Base-by-base conservation (phyloP, 2,797 vertebrate genomes). In the Takifugu rubripes region DNA sequence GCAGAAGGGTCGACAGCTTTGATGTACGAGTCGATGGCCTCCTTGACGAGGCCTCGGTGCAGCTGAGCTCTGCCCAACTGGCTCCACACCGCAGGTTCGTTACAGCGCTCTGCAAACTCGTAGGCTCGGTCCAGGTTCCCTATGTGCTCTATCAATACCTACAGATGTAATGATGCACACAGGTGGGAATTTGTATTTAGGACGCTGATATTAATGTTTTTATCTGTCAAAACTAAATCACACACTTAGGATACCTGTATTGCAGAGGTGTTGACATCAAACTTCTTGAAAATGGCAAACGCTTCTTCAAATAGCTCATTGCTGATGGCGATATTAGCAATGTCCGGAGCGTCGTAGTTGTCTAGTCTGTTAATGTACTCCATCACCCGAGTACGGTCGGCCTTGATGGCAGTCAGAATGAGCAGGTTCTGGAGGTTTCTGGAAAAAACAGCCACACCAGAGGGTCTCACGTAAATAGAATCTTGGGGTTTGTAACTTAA, bases 71-170 rank as follows among this genome's bases (percentile, higher is more conserved):
- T 81, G 57, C 90, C 94, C 62, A 96, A 84, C 81, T 94, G 94
- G 78, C 94, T 95, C 94, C 95, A 97, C 31, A 95, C 93, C 0
- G 93, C 92, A 1, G 93, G 90, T 46, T 96, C 93, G 0, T 91
- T 93, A 59, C 92, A 95, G 54, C 94, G 94, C 79, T 98, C 96
- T 0, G 96, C 96, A 80, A 98, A 98, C 73, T 98, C 96, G 56
- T 98, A 98, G 0, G 96, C 96, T 11, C 96, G 93, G 77, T 98
- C 96, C 79, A 98, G 85, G 84, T 98, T 98, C 64, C 95, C 93
- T 77, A 98, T 97, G 75, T 94, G 93, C 68, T 96, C 92, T 24
- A 94, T 95, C 82, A 97, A 76, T 15, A 97, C 94, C 94, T 95
- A 54, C 9, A 51, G 36, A 66, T 17, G 1, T 27, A 49, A 61